These are phyloP conservation scores for Echinops telfairi DNA, from an alignment of 2,113 vertebrate species.

Conservation along the genomic window DNA sequence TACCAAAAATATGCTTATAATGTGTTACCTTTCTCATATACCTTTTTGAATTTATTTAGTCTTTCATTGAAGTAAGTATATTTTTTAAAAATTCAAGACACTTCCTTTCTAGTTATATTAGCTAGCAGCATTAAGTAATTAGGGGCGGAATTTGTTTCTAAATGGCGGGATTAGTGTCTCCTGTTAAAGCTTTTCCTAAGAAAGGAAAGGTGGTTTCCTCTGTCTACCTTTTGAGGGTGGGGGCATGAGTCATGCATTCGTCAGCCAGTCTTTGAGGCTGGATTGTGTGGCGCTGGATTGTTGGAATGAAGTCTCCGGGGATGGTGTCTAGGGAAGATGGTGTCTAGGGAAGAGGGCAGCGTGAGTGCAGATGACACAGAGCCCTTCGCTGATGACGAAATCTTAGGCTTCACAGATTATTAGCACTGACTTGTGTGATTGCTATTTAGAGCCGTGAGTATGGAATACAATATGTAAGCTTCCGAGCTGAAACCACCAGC, in stretches of 20 bases:
- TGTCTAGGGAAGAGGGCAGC: not conserved
- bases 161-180: not conserved
- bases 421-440: not conserved
- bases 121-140: not conserved
- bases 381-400: not conserved
- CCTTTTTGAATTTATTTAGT: not conserved
- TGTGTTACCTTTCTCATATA: not conserved
- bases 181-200: not conserved
- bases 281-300: not conserved
- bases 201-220: not conserved
- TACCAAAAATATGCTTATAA: not conserved
- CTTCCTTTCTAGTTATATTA: slow-evolving; percentile 20
- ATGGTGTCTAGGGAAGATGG: slow-evolving; percentile 8
- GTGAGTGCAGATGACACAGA: not conserved
- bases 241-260: not conserved
- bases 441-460: no score
- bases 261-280: not conserved
- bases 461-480: not conserved
- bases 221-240: not conserved
- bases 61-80: no score
- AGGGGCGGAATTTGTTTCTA: not conserved
- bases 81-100: not conserved
- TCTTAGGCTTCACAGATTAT: slow-evolving; percentile 26
- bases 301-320: not conserved
- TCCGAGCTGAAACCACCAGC: not conserved